These are phyloP conservation scores for Agrenia bidenticulata DNA, from an alignment of 2,888 invertebrate genomes.

Conservation along the genomic window DNA sequence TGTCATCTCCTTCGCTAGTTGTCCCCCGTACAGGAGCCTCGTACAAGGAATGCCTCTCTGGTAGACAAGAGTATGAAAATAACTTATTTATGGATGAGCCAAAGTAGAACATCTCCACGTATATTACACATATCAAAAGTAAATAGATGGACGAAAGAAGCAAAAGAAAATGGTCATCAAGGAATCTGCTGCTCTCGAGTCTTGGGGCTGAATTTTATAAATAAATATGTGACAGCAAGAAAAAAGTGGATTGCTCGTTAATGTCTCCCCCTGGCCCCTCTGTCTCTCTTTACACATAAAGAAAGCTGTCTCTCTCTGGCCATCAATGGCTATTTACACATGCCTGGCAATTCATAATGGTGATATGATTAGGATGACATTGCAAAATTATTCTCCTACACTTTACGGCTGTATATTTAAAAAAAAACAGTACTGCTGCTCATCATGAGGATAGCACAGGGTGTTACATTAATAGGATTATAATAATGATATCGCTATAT, in stretches of 20 bases:
- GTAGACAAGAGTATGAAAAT: no score
- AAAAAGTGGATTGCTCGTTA: slow-evolving; percentile 8
- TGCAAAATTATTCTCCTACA: slow-evolving; percentile 7
- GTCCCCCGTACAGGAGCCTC: neutral
- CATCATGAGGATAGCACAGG: no score
- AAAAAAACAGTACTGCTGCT: no score
- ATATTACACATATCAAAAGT: neutral
- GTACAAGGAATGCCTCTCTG: neutral
- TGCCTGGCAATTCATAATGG: slow-evolving; percentile 22
- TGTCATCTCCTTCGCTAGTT: no score
- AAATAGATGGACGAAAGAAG: neutral
- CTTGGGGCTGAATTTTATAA: slow-evolving; percentile 1
- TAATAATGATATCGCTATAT: no score
- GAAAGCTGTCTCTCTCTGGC: neutral
- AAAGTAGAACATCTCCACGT: no score
- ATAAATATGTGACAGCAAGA: slow-evolving; percentile 8
- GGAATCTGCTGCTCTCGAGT: neutral
- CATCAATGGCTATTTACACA: slow-evolving; percentile 19
- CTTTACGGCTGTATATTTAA: no score
- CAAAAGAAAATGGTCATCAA: neutral
- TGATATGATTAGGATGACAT: slow-evolving; percentile 22
- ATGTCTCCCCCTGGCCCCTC: neutral
- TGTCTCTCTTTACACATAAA: neutral
- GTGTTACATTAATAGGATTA: neutral
- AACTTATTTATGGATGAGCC: no score